Base-by-base conservation (phyloP, 1,140 invertebrate species). In the Meloidogyne floridensis region DNA sequence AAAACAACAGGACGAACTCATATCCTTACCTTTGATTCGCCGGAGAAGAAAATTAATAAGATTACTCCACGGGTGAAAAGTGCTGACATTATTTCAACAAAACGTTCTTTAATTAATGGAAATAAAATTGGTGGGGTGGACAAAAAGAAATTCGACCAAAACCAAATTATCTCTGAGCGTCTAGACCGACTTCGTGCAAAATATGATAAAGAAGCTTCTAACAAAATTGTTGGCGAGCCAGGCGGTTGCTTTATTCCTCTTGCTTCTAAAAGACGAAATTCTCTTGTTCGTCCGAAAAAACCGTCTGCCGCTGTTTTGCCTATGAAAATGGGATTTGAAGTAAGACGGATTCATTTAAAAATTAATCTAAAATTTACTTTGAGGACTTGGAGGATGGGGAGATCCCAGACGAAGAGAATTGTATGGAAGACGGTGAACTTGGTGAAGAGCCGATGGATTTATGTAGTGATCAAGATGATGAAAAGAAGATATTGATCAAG, bases 21-120 rank as follows among this genome's bases (percentile, higher is more conserved):
- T 69, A 59, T 77, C 8, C 69, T 77, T 15, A 77, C 75, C 7
- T 32, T 77, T 56, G 75, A 77, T 69, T 42, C 56, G 8, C 13
- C 65, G 15, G 53, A 13, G 2, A 47, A 65, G 6, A 65, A 65
- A 18, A 5, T 7, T 7, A 65, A 65, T n/a, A n/a, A 5, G 13
- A 3, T 5, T 15, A 59, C 15, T 15, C 56, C 59, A 65, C 15
- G 4, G 4, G 5, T 6, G 7, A 15, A 65, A 65, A n/a, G 15
- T 65, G n/a, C n/a, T 18, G 15, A n/a, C 4, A 65, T 2, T 15
- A 2, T 5, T 59, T 5, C 13, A 13, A 54, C 9, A 13, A 54
- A 10, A 65, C 5, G 59, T 4, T 11, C 59, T n/a, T 18, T 65
- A 65, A n/a, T 65, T 5, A 18, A 65, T 5, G n/a, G n/a, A n/a